Evolutionary conservation across 2,888 invertebrate genomes (phyloP).

Genomic region (Morpho achilles): DNA sequence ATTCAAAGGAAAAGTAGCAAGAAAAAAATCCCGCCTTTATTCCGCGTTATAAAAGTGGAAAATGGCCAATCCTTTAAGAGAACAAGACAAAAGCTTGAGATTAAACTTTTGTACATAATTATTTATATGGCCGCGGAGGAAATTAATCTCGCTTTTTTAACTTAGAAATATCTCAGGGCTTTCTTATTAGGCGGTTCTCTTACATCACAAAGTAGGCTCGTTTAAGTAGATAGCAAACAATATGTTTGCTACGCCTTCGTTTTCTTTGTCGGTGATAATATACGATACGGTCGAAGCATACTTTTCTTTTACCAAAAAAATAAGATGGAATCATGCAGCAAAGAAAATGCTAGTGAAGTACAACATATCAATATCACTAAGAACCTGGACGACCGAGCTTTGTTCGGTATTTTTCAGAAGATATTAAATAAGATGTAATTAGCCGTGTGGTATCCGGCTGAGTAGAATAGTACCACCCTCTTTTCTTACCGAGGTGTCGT

Average conservation of each 20-base stretch:
- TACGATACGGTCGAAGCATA: too few relatives aligned
- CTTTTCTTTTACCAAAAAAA: too few relatives aligned
- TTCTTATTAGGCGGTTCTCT: slow-evolving; percentile 25
- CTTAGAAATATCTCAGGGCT: slow-evolving; percentile 27
- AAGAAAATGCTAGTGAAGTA: too few relatives aligned
- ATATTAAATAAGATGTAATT: too few relatives aligned
- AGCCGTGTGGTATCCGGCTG: too few relatives aligned
- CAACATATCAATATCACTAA: too few relatives aligned
- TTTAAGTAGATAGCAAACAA: slow-evolving; percentile 16
- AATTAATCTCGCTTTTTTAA: slow-evolving; percentile 26
- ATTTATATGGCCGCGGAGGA: slow-evolving; percentile 28
- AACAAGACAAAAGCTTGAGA: slow-evolving; percentile 28
- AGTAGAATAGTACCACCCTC: too few relatives aligned
- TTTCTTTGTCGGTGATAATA: background rate
- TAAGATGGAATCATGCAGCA: too few relatives aligned
- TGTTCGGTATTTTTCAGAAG: too few relatives aligned
- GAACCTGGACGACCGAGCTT: too few relatives aligned
- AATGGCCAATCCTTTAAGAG: slow-evolving; percentile 26
- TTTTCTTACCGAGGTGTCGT: too few relatives aligned
- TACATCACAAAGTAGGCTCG: slow-evolving; percentile 16
- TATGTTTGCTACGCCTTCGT: slow-evolving; percentile 17
- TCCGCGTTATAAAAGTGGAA: slow-evolving; percentile 12
- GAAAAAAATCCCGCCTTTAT: slow-evolving; percentile 14
- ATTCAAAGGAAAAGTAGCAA: slow-evolving; percentile 16
- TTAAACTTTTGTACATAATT: slow-evolving; percentile 31